Evolutionary conservation across 2,113 vertebrate species (phyloP).

Genomic region (Siniperca chuatsi): DNA sequence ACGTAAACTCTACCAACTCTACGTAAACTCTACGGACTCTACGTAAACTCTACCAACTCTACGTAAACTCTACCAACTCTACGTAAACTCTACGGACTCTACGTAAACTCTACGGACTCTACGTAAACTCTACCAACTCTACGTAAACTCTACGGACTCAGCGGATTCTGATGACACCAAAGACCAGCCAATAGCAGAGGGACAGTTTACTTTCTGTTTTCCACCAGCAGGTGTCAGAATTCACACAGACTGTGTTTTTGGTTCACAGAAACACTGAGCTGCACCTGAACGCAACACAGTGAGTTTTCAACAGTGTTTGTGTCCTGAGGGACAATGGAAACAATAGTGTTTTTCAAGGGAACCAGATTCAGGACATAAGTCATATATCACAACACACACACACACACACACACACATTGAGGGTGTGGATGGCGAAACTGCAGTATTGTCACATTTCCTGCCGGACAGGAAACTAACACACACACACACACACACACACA

Average conservation of each 20-base stretch:
- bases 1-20: not conserved
- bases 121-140: not conserved
- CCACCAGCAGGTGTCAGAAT: slow-evolving; percentile 19
- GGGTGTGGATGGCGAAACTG: slow-evolving; percentile 51
- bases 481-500: not conserved
- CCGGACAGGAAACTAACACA: slow-evolving; percentile 63
- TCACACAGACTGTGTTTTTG: not conserved
- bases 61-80: not conserved
- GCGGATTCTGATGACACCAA: not conserved
- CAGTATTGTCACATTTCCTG: slow-evolving; percentile 65
- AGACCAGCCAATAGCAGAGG: not conserved
- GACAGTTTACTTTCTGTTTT: not conserved
- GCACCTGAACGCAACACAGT: slow-evolving; percentile 42
- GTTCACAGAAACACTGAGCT: not conserved
- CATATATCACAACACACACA: slow-evolving; percentile 54
- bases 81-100: too few species aligned
- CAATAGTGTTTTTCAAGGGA: slow-evolving; percentile 65
- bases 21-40: not conserved
- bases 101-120: too few species aligned
- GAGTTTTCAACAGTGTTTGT: slow-evolving; percentile 1
- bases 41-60: too few species aligned
- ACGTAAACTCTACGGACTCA: not conserved
- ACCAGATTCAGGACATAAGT: slow-evolving; percentile 57
- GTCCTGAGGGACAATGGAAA: slow-evolving; percentile 51
- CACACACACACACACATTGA: slow-evolving; percentile 1